Conservation (phyloP, 53 echinoderm and acorn worm species). For the Astropecten irregularis region DNA sequence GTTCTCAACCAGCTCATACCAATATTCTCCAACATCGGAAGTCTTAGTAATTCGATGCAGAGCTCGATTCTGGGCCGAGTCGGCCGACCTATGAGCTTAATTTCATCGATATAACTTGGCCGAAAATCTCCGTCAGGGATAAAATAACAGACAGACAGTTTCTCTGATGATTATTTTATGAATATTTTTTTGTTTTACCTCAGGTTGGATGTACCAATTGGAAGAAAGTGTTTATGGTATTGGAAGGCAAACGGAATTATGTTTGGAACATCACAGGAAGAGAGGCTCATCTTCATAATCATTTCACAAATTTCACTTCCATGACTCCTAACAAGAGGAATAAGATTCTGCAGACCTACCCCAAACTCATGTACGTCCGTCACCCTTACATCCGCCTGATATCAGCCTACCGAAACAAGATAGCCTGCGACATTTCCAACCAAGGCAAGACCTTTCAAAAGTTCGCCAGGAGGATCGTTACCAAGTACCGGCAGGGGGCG, state of each 20-base stretch:
- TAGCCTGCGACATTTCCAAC: background rate
- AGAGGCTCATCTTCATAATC: conserved; percentile 62
- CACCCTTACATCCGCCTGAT: conserved; percentile 63
- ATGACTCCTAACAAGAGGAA: conserved; percentile 22
- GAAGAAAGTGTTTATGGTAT: conserved; percentile 68
- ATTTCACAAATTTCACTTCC: conserved; percentile 24
- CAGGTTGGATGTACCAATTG: conserved; percentile 74
- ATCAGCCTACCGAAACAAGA: conserved; percentile 75
- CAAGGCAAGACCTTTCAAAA: conserved; percentile 12
- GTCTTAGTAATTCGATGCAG: too few species aligned
- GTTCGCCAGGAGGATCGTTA: conserved; percentile 45
- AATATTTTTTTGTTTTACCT: conserved; percentile 64
- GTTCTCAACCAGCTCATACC: too few species aligned
- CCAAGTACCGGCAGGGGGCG: conserved; percentile 59
- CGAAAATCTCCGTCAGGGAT: too few species aligned
- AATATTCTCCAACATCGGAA: too few species aligned
- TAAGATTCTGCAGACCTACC: conserved; percentile 48
- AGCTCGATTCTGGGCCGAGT: too few species aligned
- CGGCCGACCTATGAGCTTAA: too few species aligned
- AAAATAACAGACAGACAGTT: too few species aligned
- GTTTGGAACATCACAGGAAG: conserved; percentile 57
- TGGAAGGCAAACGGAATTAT: conserved; percentile 49
- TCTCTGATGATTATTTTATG: too few species aligned
- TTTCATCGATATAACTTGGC: background rate
- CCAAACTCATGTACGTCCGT: conserved; percentile 68